Base-by-base conservation (phyloP, 1,140 invertebrate genomes). In the Drosophila pachea region DNA sequence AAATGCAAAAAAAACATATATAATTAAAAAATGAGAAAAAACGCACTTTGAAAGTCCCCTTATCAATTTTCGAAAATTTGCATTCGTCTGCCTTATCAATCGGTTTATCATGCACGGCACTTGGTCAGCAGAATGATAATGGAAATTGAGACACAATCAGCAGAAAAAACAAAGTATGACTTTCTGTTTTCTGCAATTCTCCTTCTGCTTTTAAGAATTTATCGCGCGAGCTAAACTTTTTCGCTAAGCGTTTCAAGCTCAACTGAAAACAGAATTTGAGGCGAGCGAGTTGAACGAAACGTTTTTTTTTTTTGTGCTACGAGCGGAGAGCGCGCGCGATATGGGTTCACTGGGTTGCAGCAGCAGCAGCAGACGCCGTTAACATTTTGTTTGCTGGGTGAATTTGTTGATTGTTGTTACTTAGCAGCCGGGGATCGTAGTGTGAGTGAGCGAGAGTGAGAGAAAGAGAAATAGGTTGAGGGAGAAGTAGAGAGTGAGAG, bases 361-460 rank as follows among this genome's bases (percentile, higher is more conserved):
- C 43, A 43, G 22, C 22, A 22, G 22, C 35, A 7, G 4, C 53
- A 48, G 36, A 45, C 45, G 47, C 38, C 14, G 7, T 29, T 32
- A 12, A 48, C 40, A 61, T 62, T 64, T 77, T 78, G 75, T 65
- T 71, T 68, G 55, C 45, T 48, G 60, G 32, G 65, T 76, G 76
- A 75, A 79, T 69, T 78, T 81, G 76, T 84, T 84, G 67, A 79
- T 83, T 83, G 71, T 73, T 76, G 71, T 84, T 84, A 68, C 78
- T 70, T 79, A 74, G 79, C 79, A 86, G 68, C 81, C 82, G 68
- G 68, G 64, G 22, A 22, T 22, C 22, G 22, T 22, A 22, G 22
- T 50, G 42, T 33, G 32, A 54, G 29, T 45, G 54, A 31, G 52
- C 9, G 61, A 53, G 45, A 9, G 4, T 22, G 36, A 43, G 60